These are phyloP conservation scores for Benthosema pterotum DNA, from an alignment of 2,797 vertebrate species.

Conservation along the genomic window DNA sequence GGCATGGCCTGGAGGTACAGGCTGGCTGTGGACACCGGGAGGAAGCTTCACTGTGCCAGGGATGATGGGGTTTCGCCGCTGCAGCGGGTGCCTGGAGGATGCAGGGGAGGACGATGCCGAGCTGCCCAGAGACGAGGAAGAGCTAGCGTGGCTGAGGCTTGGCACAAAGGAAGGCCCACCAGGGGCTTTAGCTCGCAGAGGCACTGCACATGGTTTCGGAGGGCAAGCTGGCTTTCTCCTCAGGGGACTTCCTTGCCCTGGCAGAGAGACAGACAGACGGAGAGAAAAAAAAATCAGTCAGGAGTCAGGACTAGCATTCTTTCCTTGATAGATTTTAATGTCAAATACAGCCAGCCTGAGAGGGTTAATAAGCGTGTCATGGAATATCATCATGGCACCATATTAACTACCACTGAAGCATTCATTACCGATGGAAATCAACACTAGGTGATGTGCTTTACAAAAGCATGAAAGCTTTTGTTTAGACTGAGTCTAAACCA, in stretches of 20 bases:
- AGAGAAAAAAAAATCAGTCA: not conserved
- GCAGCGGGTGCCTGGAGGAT: conserved; percentile 76
- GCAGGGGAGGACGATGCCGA: conserved; percentile 44
- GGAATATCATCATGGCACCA: conserved; percentile 60
- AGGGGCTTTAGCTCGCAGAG: conserved; percentile 43
- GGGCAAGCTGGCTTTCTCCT: conserved; percentile 52
- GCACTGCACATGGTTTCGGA: conserved; percentile 54
- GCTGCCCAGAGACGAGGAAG: conserved; percentile 48
- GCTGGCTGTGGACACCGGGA: conserved; percentile 68
- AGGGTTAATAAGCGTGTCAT: conserved; percentile 1
- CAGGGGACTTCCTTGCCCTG: conserved; percentile 56
- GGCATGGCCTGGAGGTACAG: not conserved
- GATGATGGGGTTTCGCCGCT: conserved; percentile 86
- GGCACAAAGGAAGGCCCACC: conserved; percentile 28
- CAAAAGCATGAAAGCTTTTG: too few species aligned
- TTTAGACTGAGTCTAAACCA: too few species aligned
- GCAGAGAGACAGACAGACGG: conserved; percentile 30
- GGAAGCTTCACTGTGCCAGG: conserved; percentile 89
- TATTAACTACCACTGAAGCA: conserved; percentile 17
- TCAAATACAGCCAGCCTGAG: conserved; percentile 9
- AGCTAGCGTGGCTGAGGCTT: conserved; percentile 49
- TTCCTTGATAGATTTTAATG: not conserved
- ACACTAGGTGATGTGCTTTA: too few species aligned
- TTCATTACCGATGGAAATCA: too few species aligned
- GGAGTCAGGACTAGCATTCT: not conserved